phyloP scores from a whole-genome alignment of 2,113 vertebrate species.

The Bombycilla garrulus region DNA sequence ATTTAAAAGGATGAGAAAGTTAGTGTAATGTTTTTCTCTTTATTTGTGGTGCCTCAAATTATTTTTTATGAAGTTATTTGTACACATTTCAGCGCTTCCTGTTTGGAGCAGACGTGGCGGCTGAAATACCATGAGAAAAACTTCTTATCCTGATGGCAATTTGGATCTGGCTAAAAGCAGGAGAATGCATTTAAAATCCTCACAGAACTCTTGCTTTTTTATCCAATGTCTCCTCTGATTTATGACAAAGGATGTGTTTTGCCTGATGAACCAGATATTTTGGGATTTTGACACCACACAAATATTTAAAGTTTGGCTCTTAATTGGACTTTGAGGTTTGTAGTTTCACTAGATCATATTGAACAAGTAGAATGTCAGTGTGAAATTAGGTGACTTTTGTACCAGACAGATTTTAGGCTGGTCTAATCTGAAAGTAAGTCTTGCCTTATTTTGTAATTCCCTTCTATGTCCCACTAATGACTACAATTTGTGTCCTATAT shows the following conservation, averaged over 20 bases:
- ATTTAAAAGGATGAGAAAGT: conserved; percentile 56
- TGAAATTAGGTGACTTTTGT: background rate
- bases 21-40: conserved; percentile 38
- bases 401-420: background rate
- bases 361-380: background rate
- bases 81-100: conserved; percentile 49
- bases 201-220: background rate
- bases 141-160: conserved; percentile 31
- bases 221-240: background rate
- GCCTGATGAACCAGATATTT: background rate
- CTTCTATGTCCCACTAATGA: background rate
- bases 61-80: conserved; percentile 58
- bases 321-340: background rate
- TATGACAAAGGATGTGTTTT: background rate
- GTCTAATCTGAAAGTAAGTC: background rate
- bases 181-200: conserved; percentile 1
- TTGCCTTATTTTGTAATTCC: background rate
- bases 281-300: background rate
- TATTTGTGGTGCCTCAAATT: conserved; percentile 34
- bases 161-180: conserved; percentile 15
- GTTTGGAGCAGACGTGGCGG: conserved; percentile 26
- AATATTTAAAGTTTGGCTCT: background rate
- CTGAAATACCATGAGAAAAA: conserved; percentile 64
- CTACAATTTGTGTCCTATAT: background rate
- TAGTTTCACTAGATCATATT: background rate